Conservation (phyloP, 2,797 vertebrate genomes). For the Sebastolobus alascanus region DNA sequence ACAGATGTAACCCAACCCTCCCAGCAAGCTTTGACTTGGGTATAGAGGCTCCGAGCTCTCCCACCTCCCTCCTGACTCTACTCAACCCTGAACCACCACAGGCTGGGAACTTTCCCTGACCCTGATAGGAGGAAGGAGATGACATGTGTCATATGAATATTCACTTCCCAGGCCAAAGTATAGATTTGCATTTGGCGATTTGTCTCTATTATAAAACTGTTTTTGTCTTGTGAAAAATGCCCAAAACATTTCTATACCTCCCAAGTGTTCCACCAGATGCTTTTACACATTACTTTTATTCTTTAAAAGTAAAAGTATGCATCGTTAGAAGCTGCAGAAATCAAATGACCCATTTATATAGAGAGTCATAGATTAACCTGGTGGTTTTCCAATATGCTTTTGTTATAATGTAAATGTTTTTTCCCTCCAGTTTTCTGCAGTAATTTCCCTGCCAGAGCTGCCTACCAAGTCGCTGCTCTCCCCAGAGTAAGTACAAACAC, state of each 20-base stretch:
- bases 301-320: not conserved
- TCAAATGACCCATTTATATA: not conserved
- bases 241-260: not conserved
- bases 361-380: not conserved
- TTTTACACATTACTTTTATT: not conserved
- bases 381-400: not conserved
- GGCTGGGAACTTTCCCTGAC: slow-evolving; percentile 69
- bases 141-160: not conserved
- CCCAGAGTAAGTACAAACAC: slow-evolving; percentile 89
- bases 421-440: slow-evolving; percentile 89
- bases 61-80: slow-evolving; percentile 19
- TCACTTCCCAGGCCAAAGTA: not conserved
- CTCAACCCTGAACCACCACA: slow-evolving; percentile 31
- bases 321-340: not conserved
- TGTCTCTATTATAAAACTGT: not conserved
- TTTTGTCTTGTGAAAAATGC: not conserved
- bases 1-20: slow-evolving; percentile 61
- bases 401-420: not conserved
- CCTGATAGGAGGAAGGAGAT: slow-evolving; percentile 13
- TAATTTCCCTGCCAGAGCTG: slow-evolving; percentile 93
- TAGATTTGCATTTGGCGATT: not conserved
- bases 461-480: slow-evolving; percentile 94
- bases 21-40: slow-evolving; percentile 31
- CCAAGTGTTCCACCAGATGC: not conserved
- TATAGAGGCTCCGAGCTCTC: slow-evolving; percentile 26